Percentiles rank a stretch among this genome's conserved stretches.
These are phyloP conservation scores for Arge pagana DNA, from an alignment of 2,888 invertebrate species.

Conservation along the genomic window DNA sequence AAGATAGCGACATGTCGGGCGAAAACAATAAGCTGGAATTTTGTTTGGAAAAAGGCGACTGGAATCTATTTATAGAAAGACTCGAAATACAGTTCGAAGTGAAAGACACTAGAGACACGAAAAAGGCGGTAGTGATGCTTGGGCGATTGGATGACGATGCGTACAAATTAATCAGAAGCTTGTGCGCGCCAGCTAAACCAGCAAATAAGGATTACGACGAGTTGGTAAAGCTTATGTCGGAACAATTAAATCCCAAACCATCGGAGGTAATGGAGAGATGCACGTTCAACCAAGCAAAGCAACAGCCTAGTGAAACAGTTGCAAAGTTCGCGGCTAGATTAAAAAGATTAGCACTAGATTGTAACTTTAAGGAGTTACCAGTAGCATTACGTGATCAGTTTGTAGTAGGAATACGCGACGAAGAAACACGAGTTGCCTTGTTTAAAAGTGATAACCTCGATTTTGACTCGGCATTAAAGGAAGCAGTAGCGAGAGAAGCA, in stretches of 20 bases:
- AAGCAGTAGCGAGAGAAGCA: neutral
- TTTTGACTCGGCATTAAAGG: neutral
- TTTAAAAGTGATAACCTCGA: neutral
- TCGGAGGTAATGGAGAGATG: slow-evolving; percentile 2
- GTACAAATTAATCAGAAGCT: too few species aligned
- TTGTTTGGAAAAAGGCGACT: too few species aligned
- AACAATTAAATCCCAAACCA: neutral
- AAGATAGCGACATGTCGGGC: slow-evolving; percentile 7
- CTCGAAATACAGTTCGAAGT: too few species aligned
- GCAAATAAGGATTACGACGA: too few species aligned
- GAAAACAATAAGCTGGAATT: slow-evolving; percentile 7
- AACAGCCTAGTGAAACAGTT: slow-evolving; percentile 41
- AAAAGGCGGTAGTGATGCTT: slow-evolving; percentile 1
- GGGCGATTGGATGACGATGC: slow-evolving; percentile 14
- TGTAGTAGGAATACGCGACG: slow-evolving; percentile 17
- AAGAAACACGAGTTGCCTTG: slow-evolving; percentile 20
- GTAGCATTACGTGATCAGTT: neutral
- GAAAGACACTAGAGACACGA: slow-evolving; percentile 9
- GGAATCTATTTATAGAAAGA: too few species aligned
- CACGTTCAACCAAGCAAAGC: slow-evolving; percentile 14
- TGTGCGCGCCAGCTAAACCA: too few species aligned
- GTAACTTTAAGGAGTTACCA: neutral
- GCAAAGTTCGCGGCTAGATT: slow-evolving; percentile 48
- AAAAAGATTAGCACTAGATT: slow-evolving; percentile 56
- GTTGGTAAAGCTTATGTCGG: too few species aligned